A percentile compares a stretch with the other conserved stretches of the same genome.
Evolutionary conservation across 2,113 vertebrate species (phyloP).

Genomic region (Grus americana): DNA sequence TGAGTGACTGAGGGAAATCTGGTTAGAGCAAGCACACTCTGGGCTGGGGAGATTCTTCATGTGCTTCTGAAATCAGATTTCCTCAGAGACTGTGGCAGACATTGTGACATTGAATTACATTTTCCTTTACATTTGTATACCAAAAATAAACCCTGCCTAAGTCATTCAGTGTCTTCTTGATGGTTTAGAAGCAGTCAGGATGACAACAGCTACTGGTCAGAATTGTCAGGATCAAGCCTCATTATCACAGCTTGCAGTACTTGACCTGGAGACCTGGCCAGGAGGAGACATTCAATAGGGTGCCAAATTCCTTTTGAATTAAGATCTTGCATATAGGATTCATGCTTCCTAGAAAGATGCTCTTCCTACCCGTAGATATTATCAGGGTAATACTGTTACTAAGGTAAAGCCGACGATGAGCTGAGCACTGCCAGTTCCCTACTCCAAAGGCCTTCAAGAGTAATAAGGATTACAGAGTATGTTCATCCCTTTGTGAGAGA

Average conservation of each 20-base stretch:
- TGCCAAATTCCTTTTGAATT: slow-evolving; percentile 57
- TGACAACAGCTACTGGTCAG: slow-evolving; percentile 64
- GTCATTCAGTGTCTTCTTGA: slow-evolving; percentile 49
- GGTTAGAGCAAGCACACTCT: neutral
- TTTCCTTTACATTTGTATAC: slow-evolving; percentile 51
- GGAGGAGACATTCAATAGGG: slow-evolving; percentile 39
- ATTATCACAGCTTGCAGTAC: slow-evolving; percentile 64
- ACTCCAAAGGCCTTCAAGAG: neutral
- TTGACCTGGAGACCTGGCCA: slow-evolving; percentile 63
- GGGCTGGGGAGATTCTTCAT: neutral
- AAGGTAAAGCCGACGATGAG: neutral
- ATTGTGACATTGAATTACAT: slow-evolving; percentile 47
- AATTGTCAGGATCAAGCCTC: slow-evolving; percentile 47
- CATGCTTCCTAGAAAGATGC: neutral
- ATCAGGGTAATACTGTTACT: neutral
- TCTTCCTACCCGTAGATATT: neutral
- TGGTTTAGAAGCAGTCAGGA: slow-evolving; percentile 43
- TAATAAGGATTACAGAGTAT: neutral
- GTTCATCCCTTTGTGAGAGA: neutral
- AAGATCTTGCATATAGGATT: neutral
- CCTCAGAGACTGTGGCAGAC: neutral
- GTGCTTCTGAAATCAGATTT: slow-evolving; percentile 17
- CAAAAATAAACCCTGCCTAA: slow-evolving; percentile 64
- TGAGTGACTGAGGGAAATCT: neutral
- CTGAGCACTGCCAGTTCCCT: neutral